Conservation (phyloP, 2,888 invertebrate species). For the Zeuzera pyrina region DNA sequence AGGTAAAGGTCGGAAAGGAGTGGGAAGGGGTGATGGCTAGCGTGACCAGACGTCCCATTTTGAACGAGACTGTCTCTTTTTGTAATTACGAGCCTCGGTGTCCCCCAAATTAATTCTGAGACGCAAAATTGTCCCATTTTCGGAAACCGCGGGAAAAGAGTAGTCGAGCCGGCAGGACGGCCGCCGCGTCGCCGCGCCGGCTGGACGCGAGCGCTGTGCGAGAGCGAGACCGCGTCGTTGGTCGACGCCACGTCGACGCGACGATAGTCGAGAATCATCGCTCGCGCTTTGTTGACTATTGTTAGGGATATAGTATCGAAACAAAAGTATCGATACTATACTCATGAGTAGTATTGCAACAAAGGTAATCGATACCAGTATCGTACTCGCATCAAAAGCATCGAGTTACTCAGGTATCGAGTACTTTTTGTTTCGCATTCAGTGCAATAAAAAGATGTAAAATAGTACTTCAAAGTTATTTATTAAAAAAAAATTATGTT, state of each 20-base stretch:
- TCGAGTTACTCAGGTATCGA: too few species aligned
- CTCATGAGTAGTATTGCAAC: too few species aligned
- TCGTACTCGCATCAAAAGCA: too few species aligned
- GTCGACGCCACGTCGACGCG: conserved; percentile 1
- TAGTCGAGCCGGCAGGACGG: not conserved
- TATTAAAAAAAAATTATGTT: too few species aligned
- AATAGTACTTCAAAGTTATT: too few species aligned
- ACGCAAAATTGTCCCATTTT: not conserved
- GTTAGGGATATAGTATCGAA: too few species aligned
- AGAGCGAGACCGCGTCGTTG: not conserved
- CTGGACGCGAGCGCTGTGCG: not conserved
- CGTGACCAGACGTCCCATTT: conserved; percentile 8
- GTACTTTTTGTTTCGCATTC: too few species aligned
- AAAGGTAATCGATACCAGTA: too few species aligned
- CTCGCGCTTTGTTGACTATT: not conserved
- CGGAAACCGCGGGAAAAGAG: not conserved
- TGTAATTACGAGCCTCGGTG: conserved; percentile 8
- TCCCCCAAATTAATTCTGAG: conserved; percentile 3
- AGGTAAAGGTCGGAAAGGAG: too few species aligned
- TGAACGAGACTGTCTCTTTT: conserved; percentile 11
- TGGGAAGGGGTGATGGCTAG: not conserved
- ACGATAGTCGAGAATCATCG: not conserved
- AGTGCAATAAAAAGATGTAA: too few species aligned
- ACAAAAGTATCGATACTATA: too few species aligned
- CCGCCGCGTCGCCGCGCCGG: not conserved